phyloP scores from a whole-genome alignment of 2,113 vertebrate species.

The Gavia stellata region DNA sequence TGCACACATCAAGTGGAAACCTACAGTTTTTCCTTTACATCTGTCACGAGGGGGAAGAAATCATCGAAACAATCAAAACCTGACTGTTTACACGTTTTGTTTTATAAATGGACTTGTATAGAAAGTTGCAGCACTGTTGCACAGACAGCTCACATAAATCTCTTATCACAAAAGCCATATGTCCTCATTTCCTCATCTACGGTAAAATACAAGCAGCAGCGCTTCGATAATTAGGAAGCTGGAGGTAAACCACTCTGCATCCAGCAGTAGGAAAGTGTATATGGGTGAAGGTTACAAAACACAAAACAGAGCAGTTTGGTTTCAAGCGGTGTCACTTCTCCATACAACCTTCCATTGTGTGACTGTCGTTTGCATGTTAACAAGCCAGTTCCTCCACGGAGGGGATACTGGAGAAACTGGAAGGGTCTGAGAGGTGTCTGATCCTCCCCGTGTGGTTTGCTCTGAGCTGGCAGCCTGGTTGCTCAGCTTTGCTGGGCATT shows the following conservation, averaged over 20 bases:
- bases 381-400: background rate
- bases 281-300: constrained; percentile 40
- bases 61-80: constrained; percentile 29
- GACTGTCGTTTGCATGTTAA: background rate
- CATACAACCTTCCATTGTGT: background rate
- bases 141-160: constrained; percentile 33
- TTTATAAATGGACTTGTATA: constrained; percentile 52
- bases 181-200: constrained; percentile 57
- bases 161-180: constrained; percentile 65
- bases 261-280: background rate
- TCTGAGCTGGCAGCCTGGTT: background rate
- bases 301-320: background rate
- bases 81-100: constrained; percentile 58
- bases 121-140: constrained; percentile 19
- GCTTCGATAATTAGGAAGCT: constrained; percentile 43
- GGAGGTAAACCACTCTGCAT: constrained; percentile 25
- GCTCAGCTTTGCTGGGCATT: background rate
- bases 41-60: constrained; percentile 49
- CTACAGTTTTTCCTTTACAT: constrained; percentile 53
- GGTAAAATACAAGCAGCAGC: background rate
- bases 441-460: rapidly evolving
- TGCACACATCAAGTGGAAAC: constrained; percentile 17
- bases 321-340: background rate
- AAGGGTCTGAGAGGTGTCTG: background rate
- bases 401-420: background rate